phyloP scores from a whole-genome alignment of 2,113 vertebrate genomes.

The Notarius quadriscutis region DNA sequence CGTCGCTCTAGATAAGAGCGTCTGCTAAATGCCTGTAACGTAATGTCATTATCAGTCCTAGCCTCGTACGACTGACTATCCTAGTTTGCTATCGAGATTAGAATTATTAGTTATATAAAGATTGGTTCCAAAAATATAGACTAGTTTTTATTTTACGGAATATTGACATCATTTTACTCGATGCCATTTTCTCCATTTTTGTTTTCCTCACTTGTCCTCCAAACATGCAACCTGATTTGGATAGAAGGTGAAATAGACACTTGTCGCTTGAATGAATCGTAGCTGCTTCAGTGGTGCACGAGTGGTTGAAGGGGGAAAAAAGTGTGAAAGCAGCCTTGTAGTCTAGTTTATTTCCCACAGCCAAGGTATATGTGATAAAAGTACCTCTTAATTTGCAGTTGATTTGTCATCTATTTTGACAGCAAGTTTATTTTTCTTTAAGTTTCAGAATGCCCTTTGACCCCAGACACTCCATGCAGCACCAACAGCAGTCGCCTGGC shows the following conservation, averaged over 20 bases:
- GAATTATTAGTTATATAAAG: neutral
- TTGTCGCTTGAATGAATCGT: neutral
- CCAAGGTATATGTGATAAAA: neutral
- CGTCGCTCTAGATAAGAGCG: too few relatives aligned
- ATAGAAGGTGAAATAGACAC: neutral
- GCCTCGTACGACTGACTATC: neutral
- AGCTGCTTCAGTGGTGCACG: neutral
- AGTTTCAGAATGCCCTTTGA: constrained; percentile 79
- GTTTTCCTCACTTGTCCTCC: neutral
- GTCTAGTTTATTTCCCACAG: neutral
- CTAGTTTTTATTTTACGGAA: neutral
- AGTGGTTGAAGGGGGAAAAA: neutral
- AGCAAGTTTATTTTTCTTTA: neutral
- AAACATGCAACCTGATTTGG: neutral
- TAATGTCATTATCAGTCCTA: neutral
- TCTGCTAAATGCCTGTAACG: too few relatives aligned
- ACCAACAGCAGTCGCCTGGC: constrained; percentile 80
- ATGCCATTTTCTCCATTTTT: neutral
- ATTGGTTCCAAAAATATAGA: neutral
- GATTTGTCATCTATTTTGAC: neutral
- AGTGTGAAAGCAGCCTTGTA: neutral
- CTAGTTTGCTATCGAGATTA: neutral
- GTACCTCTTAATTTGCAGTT: neutral
- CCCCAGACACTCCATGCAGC: constrained; percentile 85
- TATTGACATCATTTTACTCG: neutral